These are phyloP conservation scores for Synergus umbraculus DNA, from an alignment of 2,888 invertebrate genomes.

Conservation along the genomic window DNA sequence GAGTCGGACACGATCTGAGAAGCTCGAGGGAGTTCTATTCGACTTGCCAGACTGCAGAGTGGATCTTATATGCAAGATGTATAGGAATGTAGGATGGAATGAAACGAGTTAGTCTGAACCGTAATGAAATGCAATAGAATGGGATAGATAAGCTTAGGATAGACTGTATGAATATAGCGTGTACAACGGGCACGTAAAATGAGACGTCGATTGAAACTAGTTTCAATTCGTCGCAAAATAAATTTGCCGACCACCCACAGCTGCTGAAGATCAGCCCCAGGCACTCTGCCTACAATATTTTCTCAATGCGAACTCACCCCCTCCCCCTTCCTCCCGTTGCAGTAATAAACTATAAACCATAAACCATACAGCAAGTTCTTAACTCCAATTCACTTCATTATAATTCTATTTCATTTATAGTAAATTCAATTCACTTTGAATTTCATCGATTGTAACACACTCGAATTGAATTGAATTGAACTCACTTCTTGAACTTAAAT, in stretches of 20 bases:
- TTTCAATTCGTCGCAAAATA: constrained; percentile 59
- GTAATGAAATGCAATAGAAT: constrained; percentile 58
- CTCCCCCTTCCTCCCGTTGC: neutral
- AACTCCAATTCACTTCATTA: too few species aligned
- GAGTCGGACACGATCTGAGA: neutral
- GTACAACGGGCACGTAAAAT: constrained; percentile 54
- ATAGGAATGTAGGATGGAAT: constrained; percentile 27
- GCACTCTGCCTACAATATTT: constrained; percentile 40
- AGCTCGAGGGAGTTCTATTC: constrained; percentile 5
- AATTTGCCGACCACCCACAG: constrained; percentile 48
- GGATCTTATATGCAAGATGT: neutral
- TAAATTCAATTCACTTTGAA: too few species aligned
- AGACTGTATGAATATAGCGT: constrained; percentile 50
- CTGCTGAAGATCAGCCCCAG: constrained; percentile 41
- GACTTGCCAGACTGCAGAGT: constrained; percentile 17
- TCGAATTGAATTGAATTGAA: too few species aligned
- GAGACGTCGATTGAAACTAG: constrained; percentile 66
- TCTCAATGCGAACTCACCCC: constrained; percentile 20
- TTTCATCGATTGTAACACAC: too few species aligned
- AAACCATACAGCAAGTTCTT: too few species aligned
- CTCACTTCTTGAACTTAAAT: too few species aligned
- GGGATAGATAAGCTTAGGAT: constrained; percentile 51
- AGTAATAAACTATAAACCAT: constrained; percentile 14
- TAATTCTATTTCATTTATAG: too few species aligned
- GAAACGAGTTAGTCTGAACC: constrained; percentile 42